Evolutionary conservation across 2,888 invertebrate genomes (phyloP).

Genomic region (Fragum fragum): DNA sequence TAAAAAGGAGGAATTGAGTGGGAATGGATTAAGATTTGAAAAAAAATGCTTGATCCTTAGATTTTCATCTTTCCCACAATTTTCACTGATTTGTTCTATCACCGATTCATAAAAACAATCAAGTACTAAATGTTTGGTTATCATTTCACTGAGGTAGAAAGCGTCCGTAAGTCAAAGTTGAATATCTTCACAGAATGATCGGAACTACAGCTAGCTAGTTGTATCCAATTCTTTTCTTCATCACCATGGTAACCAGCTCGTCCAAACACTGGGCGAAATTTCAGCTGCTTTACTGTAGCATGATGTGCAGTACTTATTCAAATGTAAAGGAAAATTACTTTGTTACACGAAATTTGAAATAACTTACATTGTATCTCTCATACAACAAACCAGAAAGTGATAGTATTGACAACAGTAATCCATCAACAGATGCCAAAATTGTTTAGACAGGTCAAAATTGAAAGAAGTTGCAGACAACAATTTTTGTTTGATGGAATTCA

Average conservation of each 20-base stretch:
- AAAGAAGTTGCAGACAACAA: too few species aligned
- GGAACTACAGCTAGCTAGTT: conserved; percentile 83
- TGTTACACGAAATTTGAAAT: too few species aligned
- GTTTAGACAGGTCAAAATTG: too few species aligned
- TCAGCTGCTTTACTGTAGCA: conserved; percentile 83
- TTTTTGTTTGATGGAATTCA: too few species aligned
- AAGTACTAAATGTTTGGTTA: too few species aligned
- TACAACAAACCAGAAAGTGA: too few species aligned
- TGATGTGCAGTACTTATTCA: conserved; percentile 84
- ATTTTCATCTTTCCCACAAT: neutral
- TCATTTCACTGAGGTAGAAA: too few species aligned
- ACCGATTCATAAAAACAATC: neutral
- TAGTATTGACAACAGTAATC: too few species aligned
- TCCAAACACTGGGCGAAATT: conserved; percentile 81
- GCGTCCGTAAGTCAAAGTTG: conserved; percentile 35
- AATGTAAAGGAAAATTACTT: conserved; percentile 51
- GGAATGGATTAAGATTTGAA: too few species aligned
- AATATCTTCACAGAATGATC: conserved; percentile 83
- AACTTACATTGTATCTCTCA: too few species aligned
- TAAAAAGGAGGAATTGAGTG: too few species aligned
- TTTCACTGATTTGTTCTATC: neutral
- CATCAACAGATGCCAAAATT: too few species aligned
- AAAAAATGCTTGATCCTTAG: neutral
- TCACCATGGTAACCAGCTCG: conserved; percentile 69
- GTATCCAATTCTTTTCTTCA: conserved; percentile 69